Conservation (phyloP, 1,140 invertebrate genomes). For the Pararge aegeria region DNA sequence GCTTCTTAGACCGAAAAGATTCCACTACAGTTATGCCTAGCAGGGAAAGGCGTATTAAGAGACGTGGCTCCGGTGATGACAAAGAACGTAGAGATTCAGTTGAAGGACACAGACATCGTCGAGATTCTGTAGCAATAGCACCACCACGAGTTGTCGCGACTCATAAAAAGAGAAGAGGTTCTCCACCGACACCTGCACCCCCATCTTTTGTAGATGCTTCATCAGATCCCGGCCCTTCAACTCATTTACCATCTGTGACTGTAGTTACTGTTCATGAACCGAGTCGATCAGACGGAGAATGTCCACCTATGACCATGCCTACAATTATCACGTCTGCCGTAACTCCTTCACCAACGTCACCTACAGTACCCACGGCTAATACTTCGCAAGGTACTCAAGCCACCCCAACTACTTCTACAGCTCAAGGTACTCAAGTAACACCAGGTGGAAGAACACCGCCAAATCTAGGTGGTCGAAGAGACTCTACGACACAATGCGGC, state of each 20-base stretch:
- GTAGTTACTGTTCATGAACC: conserved; percentile 70
- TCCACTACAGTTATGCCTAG: conserved; percentile 74
- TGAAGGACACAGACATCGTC: conserved; percentile 72
- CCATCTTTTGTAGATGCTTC: conserved; percentile 89
- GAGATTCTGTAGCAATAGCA: conserved; percentile 83
- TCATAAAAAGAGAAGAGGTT: conserved; percentile 84
- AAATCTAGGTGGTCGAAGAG: conserved; percentile 83
- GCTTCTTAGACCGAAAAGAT: conserved; percentile 84
- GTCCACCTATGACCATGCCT: conserved; percentile 85
- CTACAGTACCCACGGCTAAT: conserved; percentile 73
- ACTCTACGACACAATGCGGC: conserved; percentile 91
- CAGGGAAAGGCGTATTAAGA: conserved; percentile 70
- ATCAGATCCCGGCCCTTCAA: conserved; percentile 82
- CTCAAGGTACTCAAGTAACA: conserved; percentile 78
- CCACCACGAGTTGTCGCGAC: conserved; percentile 82
- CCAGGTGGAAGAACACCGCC: conserved; percentile 78
- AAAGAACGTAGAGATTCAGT: conserved; percentile 71
- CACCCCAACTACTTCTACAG: conserved; percentile 44
- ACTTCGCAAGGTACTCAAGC: conserved; percentile 48
- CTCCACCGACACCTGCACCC: conserved; percentile 80
- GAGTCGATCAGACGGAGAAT: conserved; percentile 79
- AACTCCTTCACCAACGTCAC: conserved; percentile 88
- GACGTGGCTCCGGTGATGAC: conserved; percentile 79
- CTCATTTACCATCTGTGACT: conserved; percentile 75
- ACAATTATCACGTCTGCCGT: conserved; percentile 91